Conservation (phyloP, 2,888 invertebrate genomes). For the Lithophane semibrunnea region DNA sequence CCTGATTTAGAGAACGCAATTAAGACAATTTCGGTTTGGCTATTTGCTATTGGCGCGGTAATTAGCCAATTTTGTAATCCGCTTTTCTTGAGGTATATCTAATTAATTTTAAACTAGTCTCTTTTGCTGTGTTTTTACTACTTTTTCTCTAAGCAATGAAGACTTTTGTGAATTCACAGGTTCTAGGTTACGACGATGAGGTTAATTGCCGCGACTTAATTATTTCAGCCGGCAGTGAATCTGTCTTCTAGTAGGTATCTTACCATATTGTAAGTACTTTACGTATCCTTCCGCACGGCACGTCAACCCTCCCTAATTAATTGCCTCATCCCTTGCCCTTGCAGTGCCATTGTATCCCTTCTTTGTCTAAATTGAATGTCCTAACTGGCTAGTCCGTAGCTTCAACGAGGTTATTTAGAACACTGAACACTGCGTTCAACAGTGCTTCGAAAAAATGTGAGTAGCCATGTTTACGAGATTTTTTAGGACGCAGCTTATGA, state of each 20-base stretch:
- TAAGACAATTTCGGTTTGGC: conserved; percentile 36
- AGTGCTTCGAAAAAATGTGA: conserved; percentile 31
- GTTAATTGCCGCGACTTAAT: conserved; percentile 35
- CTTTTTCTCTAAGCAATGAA: background rate
- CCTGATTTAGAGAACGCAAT: conserved; percentile 45
- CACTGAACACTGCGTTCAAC: conserved; percentile 33
- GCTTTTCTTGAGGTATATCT: conserved; percentile 29
- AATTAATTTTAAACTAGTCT: conserved; percentile 30
- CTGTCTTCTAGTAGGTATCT: conserved; percentile 25
- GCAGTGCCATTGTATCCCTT: conserved; percentile 43
- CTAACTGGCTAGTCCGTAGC: conserved; percentile 44
- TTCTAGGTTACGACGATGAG: conserved; percentile 3
- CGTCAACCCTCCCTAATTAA: conserved; percentile 61
- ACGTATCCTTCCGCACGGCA: conserved; percentile 22
- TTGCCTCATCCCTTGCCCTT: conserved; percentile 51
- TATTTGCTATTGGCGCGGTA: conserved; percentile 34
- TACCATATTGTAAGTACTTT: conserved; percentile 44
- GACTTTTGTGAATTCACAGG: conserved; percentile 9
- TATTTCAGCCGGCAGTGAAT: conserved; percentile 34
- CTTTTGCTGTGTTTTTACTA: background rate
- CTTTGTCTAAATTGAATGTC: conserved; percentile 62
- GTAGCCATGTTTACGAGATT: conserved; percentile 42
- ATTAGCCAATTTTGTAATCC: conserved; percentile 40
- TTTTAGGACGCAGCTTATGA: conserved; percentile 47
- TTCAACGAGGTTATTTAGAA: conserved; percentile 46